phyloP scores from a whole-genome alignment of 2,888 invertebrate genomes.

The Amiota communis region DNA sequence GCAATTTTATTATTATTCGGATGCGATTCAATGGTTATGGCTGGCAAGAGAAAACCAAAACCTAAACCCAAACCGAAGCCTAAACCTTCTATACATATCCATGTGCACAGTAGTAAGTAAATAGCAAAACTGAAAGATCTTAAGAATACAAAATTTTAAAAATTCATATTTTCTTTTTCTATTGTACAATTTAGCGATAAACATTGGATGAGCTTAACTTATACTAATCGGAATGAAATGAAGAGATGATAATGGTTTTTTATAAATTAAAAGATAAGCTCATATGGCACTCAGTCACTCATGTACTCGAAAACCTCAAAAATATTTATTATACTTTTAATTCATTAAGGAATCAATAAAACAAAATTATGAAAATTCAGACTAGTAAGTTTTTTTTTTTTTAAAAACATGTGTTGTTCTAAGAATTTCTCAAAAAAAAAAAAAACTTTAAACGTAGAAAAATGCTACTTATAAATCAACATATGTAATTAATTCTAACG shows the following conservation, averaged over 20 bases:
- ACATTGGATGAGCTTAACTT: slow-evolving; percentile 19
- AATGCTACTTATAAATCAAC: background rate
- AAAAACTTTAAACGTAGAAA: background rate
- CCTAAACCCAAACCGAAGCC: slow-evolving; percentile 12
- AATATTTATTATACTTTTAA: background rate
- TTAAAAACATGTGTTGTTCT: background rate
- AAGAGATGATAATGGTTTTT: background rate
- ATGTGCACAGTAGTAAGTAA: slow-evolving; percentile 2
- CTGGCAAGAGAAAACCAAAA: slow-evolving; percentile 8
- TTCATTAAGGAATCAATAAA: background rate
- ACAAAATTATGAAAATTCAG: background rate
- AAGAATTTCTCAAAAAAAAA: background rate
- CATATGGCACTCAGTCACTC: too few relatives aligned
- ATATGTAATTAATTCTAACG: background rate
- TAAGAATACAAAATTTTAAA: background rate
- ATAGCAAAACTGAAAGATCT: background rate
- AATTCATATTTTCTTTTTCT: background rate
- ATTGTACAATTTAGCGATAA: slow-evolving; percentile 15
- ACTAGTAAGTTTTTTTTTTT: background rate
- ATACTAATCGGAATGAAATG: background rate
- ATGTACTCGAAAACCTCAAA: too few relatives aligned
- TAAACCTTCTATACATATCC: background rate
- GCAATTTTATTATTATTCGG: slow-evolving; percentile 9
- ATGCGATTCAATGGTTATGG: background rate
- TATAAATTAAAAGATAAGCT: background rate